Conservation (phyloP, 2,113 vertebrate species). For the Pteronura brasiliensis region DNA sequence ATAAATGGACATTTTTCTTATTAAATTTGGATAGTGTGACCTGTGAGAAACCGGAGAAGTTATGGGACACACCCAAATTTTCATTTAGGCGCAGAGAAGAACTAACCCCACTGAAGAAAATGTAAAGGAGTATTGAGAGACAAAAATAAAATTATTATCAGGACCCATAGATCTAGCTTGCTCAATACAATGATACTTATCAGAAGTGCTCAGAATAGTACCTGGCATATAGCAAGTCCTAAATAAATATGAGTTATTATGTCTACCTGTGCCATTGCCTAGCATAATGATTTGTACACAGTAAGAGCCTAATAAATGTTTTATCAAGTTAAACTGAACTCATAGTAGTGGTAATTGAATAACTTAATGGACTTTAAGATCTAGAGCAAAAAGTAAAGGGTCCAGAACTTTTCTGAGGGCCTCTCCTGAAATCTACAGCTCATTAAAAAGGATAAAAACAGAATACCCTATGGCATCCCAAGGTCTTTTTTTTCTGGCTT, state of each 20-base stretch:
- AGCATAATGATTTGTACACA: background rate
- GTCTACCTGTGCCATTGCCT: background rate
- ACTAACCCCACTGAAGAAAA: background rate
- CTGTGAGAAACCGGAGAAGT: background rate
- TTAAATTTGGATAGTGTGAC: background rate
- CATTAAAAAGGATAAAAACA: background rate
- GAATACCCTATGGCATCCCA: background rate
- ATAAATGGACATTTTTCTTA: background rate
- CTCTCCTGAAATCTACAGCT: background rate
- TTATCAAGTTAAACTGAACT: background rate
- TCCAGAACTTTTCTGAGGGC: background rate
- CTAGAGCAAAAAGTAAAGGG: background rate
- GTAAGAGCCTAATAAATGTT: background rate
- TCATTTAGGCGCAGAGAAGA: background rate
- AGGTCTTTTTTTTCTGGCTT: background rate
- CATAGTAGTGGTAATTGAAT: background rate
- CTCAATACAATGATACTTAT: background rate
- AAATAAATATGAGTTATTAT: background rate
- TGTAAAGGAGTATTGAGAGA: background rate
- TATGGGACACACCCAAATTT: background rate
- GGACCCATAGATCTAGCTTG: background rate
- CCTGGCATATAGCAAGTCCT: background rate
- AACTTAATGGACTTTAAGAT: background rate
- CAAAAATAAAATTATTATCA: background rate
- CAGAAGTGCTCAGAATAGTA: background rate